Base-by-base conservation (phyloP, 1,140 invertebrate genomes). In the Kradibia gibbosae region DNA sequence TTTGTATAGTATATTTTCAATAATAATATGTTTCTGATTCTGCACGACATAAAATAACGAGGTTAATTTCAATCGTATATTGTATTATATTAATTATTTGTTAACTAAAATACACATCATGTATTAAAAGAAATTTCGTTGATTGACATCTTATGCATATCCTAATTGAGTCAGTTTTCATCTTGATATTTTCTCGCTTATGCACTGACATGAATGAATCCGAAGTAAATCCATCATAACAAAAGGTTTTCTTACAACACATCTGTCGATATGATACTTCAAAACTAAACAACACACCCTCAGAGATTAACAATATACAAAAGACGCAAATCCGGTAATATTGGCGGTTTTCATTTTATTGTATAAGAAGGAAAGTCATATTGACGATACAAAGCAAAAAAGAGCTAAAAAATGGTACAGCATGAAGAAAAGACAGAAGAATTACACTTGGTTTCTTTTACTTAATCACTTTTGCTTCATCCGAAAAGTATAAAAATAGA, bases 361-460 rank as follows among this genome's bases (percentile, higher is more conserved):
- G 31, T 28, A 53, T 53, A 48, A 53, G 71, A 36, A 17, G 11
- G 67, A n/a, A 84, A 80, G 71, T 8, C 42, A 28, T 81, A 55
- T 53, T 8, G 20, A 34, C 39, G 57, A 77, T 76, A 45, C 39
- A 55, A 75, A 76, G 62, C 3, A n/a, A 55, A 11, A 34, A 22
- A 72, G n/a, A 31, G 25, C 48, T 25, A 72, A 17, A 65, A 65
- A 67, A 53, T 11, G 50, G 20, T 4, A 3, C 50, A 17, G 20
- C 20, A 11, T 11, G 22, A 20, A 20, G 50, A 28, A 13, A 31
- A 17, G 42, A 1, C 4, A 25, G 3, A 34, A 39, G 11, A 70
- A 3, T 36, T 39, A 20, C 42, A n/a, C 17, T n/a, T 4, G 25
- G 4, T 39, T 50, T 67, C 1, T 42, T 74, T 74, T 62, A 34